phyloP scores from a whole-genome alignment of 2,113 vertebrate genomes.

The Lycocorax pyrrhopterus region DNA sequence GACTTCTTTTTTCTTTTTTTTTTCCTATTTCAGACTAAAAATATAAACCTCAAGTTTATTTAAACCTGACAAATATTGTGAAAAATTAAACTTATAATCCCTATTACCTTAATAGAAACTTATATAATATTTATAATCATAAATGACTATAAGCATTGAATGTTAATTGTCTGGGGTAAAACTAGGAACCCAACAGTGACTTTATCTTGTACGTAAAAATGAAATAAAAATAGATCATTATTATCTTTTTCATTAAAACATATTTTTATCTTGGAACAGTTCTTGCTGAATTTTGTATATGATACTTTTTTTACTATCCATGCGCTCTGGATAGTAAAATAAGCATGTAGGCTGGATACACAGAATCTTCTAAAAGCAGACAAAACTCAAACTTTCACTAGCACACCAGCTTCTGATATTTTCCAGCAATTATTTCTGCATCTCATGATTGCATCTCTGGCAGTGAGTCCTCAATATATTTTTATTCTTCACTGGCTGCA shows the following conservation, averaged over 20 bases:
- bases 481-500: slow-evolving; percentile 14
- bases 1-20: not conserved
- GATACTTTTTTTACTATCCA: not conserved
- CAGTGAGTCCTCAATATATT: not conserved
- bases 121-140: not conserved
- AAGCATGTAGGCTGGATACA: not conserved
- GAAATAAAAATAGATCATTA: not conserved
- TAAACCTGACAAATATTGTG: not conserved
- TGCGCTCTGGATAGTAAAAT: not conserved
- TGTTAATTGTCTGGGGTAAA: not conserved
- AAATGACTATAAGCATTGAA: not conserved
- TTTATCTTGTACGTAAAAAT: not conserved
- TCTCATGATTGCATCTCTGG: not conserved
- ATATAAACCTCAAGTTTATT: not conserved
- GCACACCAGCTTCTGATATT: not conserved
- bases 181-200: not conserved
- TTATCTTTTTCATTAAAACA: not conserved
- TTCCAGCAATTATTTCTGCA: slow-evolving; percentile 17
- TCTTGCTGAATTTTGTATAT: not conserved
- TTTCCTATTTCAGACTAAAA: not conserved
- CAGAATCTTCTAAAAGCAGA: not conserved
- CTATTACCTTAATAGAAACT: not conserved
- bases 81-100: not conserved
- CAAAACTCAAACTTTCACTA: not conserved
- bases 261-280: not conserved